Percentiles rank a stretch among this genome's conserved stretches.
Conservation (phyloP, 2,113 vertebrate genomes). For the Tangachromis dhanisi region DNA sequence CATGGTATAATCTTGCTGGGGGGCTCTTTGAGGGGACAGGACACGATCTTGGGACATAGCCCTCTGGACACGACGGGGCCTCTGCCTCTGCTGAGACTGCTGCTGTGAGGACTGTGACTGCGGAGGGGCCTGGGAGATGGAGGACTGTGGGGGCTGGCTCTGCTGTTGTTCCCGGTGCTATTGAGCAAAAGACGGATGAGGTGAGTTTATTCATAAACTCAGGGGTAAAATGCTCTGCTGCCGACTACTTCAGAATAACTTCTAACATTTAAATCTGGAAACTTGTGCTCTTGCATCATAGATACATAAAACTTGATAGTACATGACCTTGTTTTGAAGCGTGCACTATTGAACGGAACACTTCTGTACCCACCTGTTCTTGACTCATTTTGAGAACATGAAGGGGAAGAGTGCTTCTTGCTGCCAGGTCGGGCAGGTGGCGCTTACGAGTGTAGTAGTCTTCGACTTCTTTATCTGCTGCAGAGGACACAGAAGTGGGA, state of each 20-base stretch:
- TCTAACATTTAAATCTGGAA: neutral
- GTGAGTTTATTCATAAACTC: constrained; percentile 10
- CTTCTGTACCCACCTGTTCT: constrained; percentile 76
- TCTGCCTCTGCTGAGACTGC: constrained; percentile 73
- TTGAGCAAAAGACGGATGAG: constrained; percentile 16
- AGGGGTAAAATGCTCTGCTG: neutral
- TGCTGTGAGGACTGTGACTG: constrained; percentile 63
- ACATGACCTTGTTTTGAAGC: neutral
- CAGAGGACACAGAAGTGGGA: constrained; percentile 1
- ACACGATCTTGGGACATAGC: constrained; percentile 98
- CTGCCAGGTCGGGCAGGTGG: constrained; percentile 92
- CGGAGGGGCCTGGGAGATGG: constrained; percentile 50
- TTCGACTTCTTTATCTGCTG: constrained; percentile 95
- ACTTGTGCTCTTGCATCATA: neutral
- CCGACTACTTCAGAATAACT: neutral
- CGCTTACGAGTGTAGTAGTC: constrained; percentile 94
- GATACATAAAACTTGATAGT: neutral
- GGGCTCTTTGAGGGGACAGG: constrained; percentile 79
- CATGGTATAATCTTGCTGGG: constrained; percentile 78
- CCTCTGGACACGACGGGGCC: constrained; percentile 86
- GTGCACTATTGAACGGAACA: neutral
- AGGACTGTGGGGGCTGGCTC: constrained; percentile 49
- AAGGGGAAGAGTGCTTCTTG: constrained; percentile 89
- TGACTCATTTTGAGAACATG: constrained; percentile 93
- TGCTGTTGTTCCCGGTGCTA: constrained; percentile 57